phyloP scores from a whole-genome alignment of 1,140 invertebrate genomes.

The Drosophila repleta region DNA sequence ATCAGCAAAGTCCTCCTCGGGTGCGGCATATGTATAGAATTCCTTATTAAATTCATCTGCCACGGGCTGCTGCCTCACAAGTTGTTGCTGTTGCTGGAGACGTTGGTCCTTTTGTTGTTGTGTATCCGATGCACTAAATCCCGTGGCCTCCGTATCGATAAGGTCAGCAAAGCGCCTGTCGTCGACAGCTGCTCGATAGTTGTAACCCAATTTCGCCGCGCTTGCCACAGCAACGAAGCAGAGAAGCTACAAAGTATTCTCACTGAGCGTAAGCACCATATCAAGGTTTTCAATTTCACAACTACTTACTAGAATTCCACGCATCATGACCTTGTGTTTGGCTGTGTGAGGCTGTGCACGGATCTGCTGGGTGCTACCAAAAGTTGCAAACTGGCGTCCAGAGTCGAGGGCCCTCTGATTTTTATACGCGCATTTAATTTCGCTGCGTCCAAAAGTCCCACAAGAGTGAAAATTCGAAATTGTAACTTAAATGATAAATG shows the following conservation, averaged over 20 bases:
- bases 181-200: constrained; percentile 49
- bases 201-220: constrained; percentile 64
- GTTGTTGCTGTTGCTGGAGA: constrained; percentile 27
- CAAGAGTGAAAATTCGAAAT: constrained; percentile 52
- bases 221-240: constrained; percentile 45
- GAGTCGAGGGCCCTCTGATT: constrained; percentile 39
- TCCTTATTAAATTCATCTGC: constrained; percentile 72
- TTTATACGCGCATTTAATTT: constrained; percentile 58
- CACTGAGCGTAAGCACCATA: neutral
- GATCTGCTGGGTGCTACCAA: constrained; percentile 44
- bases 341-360: constrained; percentile 10
- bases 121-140: constrained; percentile 49
- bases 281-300: constrained; percentile 5
- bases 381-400: constrained; percentile 51
- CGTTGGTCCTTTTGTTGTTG: constrained; percentile 26
- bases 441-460: constrained; percentile 8
- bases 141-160: constrained; percentile 68
- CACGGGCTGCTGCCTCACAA: constrained; percentile 8
- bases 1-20: constrained; percentile 68
- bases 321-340: constrained; percentile 55
- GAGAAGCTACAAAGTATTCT: constrained; percentile 46
- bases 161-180: constrained; percentile 69
- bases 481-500: constrained; percentile 70
- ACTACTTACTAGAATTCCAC: constrained; percentile 66
- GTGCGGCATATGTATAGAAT: constrained; percentile 64